Conservation (phyloP, 2,888 invertebrate genomes). For the Isotomurus palustris region DNA sequence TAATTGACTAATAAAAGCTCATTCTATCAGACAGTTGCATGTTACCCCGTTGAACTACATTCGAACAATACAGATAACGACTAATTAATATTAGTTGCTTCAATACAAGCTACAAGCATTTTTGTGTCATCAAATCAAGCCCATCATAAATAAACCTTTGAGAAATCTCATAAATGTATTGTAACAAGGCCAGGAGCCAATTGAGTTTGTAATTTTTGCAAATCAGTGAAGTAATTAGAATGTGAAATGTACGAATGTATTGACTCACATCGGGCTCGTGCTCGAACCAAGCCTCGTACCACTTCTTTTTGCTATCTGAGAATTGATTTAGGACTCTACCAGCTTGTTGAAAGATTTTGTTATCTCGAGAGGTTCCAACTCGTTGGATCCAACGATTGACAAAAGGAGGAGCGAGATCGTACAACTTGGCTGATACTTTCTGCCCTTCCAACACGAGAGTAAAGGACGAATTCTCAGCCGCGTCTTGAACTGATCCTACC, state of each 20-base stretch:
- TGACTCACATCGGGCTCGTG: conserved; percentile 30
- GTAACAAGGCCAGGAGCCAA: too few species aligned
- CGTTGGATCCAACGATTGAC: conserved; percentile 21
- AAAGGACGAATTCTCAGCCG: conserved; percentile 8
- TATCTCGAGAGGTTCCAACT: conserved; percentile 14
- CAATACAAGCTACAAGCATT: not conserved
- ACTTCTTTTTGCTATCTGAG: conserved; percentile 18
- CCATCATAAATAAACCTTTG: too few species aligned
- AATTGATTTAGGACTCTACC: conserved; percentile 17
- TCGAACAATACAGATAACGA: not conserved
- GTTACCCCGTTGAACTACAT: not conserved
- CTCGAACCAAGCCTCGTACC: conserved; percentile 16
- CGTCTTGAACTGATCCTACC: conserved; percentile 12
- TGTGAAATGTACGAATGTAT: not conserved
- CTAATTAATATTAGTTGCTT: too few species aligned
- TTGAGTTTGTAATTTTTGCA: too few species aligned
- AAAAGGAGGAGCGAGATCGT: conserved; percentile 18
- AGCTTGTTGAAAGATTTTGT: conserved; percentile 10
- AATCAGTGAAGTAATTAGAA: too few species aligned
- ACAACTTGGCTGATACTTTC: conserved; percentile 17
- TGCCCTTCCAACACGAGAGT: conserved; percentile 23
- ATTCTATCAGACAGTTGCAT: too few species aligned
- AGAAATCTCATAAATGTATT: too few species aligned
- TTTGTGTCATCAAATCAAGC: not conserved
- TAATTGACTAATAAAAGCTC: not conserved